Evolutionary conservation across 2,888 invertebrate species (phyloP).

Genomic region (Amiota minor): DNA sequence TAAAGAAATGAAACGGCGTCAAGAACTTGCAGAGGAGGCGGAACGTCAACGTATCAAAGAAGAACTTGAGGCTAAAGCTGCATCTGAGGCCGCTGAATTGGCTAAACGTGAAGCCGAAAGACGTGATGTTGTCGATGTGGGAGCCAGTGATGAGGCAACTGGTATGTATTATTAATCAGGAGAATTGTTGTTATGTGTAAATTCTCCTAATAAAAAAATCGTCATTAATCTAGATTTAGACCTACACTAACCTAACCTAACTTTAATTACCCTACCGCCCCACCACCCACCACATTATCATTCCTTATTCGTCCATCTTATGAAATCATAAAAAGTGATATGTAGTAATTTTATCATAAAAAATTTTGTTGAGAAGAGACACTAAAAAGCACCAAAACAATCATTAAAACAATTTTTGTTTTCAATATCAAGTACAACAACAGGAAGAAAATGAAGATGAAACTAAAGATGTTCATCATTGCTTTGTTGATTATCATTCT

Average conservation of each 20-base stretch:
- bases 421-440: no score
- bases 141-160: constrained; percentile 70
- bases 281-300: background rate
- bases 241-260: no score
- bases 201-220: no score
- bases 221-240: no score
- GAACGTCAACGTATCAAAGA: constrained; percentile 81
- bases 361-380: no score
- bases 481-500: no score
- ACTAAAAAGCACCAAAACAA: no score
- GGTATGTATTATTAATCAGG: constrained; percentile 54
- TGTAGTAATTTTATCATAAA: no score
- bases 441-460: no score
- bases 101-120: constrained; percentile 71
- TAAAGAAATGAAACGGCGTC: constrained; percentile 92
- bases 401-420: no score
- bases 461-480: no score
- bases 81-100: constrained; percentile 75
- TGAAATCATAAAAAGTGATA: no score
- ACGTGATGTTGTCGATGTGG: constrained; percentile 71
- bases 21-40: constrained; percentile 88
- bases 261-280: background rate
- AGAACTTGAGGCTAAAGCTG: constrained; percentile 75
- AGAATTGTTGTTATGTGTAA: background rate
- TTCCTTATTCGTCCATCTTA: background rate